Evolutionary conservation across 2,797 vertebrate species (phyloP), one percentile per base, ranked within the genome.

Genomic region (Danio jaintianensis): DNA sequence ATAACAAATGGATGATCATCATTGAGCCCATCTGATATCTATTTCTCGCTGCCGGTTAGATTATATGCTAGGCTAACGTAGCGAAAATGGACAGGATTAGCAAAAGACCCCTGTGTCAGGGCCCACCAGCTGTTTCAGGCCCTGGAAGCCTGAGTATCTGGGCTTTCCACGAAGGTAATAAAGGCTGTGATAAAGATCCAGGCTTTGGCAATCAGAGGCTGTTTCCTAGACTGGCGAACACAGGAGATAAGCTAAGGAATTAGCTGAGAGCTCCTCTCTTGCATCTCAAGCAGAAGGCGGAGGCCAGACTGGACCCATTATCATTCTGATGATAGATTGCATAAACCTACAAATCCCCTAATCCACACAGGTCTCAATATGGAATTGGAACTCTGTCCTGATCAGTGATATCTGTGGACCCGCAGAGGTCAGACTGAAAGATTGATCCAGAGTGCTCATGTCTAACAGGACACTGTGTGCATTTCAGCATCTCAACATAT

Each of bases 361-460:
- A 87, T 90, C 89, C 89, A 87, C 81, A 86, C 82, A 66, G 85
- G 89, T 87, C 89, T 89, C 86, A 59, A 66, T 80, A 88, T 86
- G 89, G 85, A 88, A 86, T 73, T 85, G 88, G 86, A 85, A 72
- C 85, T 86, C 80, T 85, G 87, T 86, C 86, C 86, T 82, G 84
- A 86, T 91, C 86, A 61, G 85, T 83, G 89, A 90, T 85, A 68
- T 79, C 71, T 56, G 56, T 11, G 66, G 72, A 77, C 56, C 55
- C 42, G n/a, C 79, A 75, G 79, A 74, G 77, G 72, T 80, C 70
- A 82, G 55, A 12, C 40, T 61, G 10, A 18, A 76, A 66, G 74
- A 11, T 40, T 36, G 18, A 77, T 45, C 12, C 15, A 56, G 38
- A 77, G 38, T 1, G 13, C 12, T 75, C 6, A 12, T 18, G 15